Evolutionary conservation across 2,888 invertebrate genomes (phyloP), one percentile per base, ranked within the genome.

Genomic region (Diaprepes abbreviatus): DNA sequence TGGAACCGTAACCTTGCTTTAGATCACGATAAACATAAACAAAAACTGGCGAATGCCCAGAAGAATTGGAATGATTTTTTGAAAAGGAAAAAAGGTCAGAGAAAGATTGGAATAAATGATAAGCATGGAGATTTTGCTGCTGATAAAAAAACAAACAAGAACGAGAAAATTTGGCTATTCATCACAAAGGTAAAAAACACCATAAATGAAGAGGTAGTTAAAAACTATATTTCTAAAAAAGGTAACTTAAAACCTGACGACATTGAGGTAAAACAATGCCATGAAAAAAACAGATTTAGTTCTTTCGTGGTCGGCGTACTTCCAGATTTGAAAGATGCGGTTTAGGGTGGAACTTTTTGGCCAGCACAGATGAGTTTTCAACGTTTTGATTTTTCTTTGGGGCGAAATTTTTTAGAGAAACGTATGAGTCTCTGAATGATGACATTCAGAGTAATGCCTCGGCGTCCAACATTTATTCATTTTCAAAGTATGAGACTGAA

Each of bases 401-500:
- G 33, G 33, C 33, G 33, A 33, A 33, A 33, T 33, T 33, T 33
- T 33, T 33, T 33, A 33, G 48, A 28, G 65, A 70, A 28, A 72
- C n/a, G n/a, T n/a, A n/a, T n/a, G n/a, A n/a, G n/a, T n/a, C n/a
- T n/a, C n/a, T n/a, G n/a, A n/a, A n/a, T n/a, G n/a, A n/a, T n/a
- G n/a, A n/a, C n/a, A n/a, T n/a, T n/a, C n/a, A n/a, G n/a, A n/a
- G n/a, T n/a, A n/a, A n/a, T n/a, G n/a, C n/a, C n/a, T n/a, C n/a
- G n/a, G n/a, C n/a, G n/a, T n/a, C n/a, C n/a, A n/a, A n/a, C n/a
- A n/a, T n/a, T n/a, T n/a, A n/a, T n/a, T n/a, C n/a, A n/a, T n/a
- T n/a, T n/a, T n/a, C n/a, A n/a, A n/a, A n/a, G n/a, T n/a, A n/a
- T n/a, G n/a, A n/a, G n/a, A n/a, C n/a, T n/a, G n/a, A n/a, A n/a